phyloP scores from a whole-genome alignment of 2,888 invertebrate species.

The Sesamia inferens region DNA sequence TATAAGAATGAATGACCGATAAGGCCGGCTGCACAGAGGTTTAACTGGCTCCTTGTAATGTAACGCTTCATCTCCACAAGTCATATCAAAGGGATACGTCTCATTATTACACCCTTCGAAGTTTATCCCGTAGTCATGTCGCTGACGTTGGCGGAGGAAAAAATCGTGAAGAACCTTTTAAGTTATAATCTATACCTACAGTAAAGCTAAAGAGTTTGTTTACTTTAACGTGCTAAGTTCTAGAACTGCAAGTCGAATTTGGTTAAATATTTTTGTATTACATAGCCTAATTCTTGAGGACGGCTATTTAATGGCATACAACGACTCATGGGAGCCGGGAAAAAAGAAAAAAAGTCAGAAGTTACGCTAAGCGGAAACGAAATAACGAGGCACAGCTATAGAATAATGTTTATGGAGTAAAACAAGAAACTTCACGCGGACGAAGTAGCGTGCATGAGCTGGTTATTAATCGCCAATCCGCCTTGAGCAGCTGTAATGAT shows the following conservation, averaged over 20 bases:
- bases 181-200: no score
- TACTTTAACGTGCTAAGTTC: no score
- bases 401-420: not conserved
- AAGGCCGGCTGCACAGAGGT: not conserved
- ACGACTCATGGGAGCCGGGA: no score
- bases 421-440: not conserved
- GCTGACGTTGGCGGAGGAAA: not conserved
- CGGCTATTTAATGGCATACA: no score
- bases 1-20: slow-evolving; percentile 14
- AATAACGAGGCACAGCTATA: not conserved
- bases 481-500: not conserved
- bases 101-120: not conserved
- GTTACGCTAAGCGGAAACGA: not conserved
- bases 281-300: no score
- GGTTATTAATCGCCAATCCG: not conserved
- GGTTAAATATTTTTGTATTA: no score
- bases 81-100: not conserved
- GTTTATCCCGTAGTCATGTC: not conserved
- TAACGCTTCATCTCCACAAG: not conserved
- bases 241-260: no score
- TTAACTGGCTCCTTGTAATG: not conserved
- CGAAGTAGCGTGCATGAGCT: not conserved
- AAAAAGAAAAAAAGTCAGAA: no score
- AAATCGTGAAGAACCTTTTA: not conserved
- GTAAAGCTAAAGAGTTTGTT: no score